Base-by-base conservation (phyloP, 1,140 invertebrate genomes). In the Aplysia californica region DNA sequence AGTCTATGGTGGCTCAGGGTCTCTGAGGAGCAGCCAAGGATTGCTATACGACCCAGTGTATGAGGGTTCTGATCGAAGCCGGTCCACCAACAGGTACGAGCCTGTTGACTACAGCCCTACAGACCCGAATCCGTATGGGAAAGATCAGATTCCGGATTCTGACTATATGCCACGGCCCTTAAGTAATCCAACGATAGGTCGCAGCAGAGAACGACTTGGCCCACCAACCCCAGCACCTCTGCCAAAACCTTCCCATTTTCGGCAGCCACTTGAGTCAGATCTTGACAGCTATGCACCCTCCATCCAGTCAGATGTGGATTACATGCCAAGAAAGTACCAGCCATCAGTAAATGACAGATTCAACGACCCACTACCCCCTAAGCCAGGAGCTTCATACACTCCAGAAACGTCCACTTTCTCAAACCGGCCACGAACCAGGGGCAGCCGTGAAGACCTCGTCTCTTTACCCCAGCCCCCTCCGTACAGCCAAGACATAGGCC, bases 41-140 rank as follows among this genome's bases (percentile, higher is more conserved):
- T n/a, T n/a, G n/a, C n/a, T n/a, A n/a, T 18, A 23, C n/a, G 21
- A 29, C 21, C 23, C 23, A 6, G 15, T 66, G 18, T 66, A 66
- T 26, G 31, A 66, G 31, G 21, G 31, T 15, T 4, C 26, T 10
- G 15, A 31, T 15, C 29, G 31, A 26, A 50, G 38, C 39, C 3
- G 31, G 18, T 75, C 72, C 50, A 65, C 59, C n/a, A 36, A 50
- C 26, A 75, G 41, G 18, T 75, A 75, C 35, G 72, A 75, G 39
- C 36, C 36, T 50, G 36, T 66, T 6, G 38, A 75, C n/a, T 75
- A 65, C 39, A 64, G 36, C 29, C 58, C 35, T 3, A 33, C 68
- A 15, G 15, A 23, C 31, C 20, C 36, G 3, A 61, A 39, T 18
- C n/a, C 6, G 4, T 72, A 61, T 61, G 70, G 39, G 21, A 31